A percentile compares a stretch with the other conserved stretches of the same genome.
Evolutionary conservation across 2,113 vertebrate species (phyloP).

Genomic region (Chaetorhynchus papuensis): DNA sequence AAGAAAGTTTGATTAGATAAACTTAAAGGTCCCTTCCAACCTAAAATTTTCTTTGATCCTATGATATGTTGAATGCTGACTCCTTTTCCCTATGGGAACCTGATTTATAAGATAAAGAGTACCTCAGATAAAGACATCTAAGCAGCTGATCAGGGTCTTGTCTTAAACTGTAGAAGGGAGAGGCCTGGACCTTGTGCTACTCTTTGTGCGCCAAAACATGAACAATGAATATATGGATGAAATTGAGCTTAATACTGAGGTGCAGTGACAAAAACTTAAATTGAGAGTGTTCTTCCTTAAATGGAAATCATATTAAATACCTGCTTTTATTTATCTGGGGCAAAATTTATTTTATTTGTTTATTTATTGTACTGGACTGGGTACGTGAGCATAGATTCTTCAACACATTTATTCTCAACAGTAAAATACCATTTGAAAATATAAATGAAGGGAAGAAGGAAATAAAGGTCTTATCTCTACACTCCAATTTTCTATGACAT

Average conservation of each 20-base stretch:
- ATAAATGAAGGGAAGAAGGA: background rate
- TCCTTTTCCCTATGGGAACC: background rate
- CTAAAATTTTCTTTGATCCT: background rate
- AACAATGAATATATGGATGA: background rate
- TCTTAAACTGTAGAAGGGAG: background rate
- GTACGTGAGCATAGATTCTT: background rate
- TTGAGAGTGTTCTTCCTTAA: background rate
- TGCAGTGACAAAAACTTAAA: background rate
- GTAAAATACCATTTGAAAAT: background rate
- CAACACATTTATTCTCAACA: background rate
- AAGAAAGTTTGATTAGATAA: background rate
- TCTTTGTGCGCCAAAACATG: background rate
- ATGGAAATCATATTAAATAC: background rate
- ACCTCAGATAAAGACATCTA: background rate
- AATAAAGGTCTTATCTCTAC: background rate
- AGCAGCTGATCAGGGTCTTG: background rate
- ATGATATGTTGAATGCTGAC: background rate
- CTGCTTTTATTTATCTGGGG: background rate
- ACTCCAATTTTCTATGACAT: background rate
- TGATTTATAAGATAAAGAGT: background rate
- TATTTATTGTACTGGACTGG: background rate
- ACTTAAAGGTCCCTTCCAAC: background rate
- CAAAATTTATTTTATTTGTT: background rate
- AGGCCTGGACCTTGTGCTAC: background rate
- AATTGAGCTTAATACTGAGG: background rate